phyloP scores from a whole-genome alignment of 2,113 vertebrate genomes.

The Mugil cephalus region DNA sequence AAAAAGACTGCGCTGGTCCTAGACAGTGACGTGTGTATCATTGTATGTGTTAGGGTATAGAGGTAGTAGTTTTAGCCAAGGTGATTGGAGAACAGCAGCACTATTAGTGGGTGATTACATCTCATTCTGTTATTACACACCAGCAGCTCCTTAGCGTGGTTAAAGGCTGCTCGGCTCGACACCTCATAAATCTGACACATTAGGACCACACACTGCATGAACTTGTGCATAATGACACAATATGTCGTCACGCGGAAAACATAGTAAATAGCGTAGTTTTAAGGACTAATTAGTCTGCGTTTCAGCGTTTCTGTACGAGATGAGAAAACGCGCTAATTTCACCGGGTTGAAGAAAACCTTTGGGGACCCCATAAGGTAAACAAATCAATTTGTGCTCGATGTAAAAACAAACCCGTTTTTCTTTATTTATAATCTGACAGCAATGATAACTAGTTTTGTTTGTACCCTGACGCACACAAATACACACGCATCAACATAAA shows the following conservation, averaged over 20 bases:
- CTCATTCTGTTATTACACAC: constrained; percentile 63
- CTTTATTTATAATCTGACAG: constrained; percentile 27
- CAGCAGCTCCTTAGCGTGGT: constrained; percentile 51
- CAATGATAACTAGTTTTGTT: constrained; percentile 48
- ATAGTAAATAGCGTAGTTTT: constrained; percentile 25
- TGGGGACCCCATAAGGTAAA: constrained; percentile 8
- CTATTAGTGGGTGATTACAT: constrained; percentile 73
- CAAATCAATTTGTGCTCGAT: constrained; percentile 9
- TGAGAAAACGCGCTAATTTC: background rate
- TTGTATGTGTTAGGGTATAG: constrained; percentile 30
- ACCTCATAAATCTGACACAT: constrained; percentile 70
- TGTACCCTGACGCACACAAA: constrained; percentile 1
- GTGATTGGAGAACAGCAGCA: constrained; percentile 63
- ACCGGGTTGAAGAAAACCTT: constrained; percentile 2
- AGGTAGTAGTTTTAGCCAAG: constrained; percentile 45
- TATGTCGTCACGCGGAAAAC: constrained; percentile 32
- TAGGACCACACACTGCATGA: constrained; percentile 37
- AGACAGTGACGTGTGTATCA: constrained; percentile 32
- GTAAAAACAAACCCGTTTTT: constrained; percentile 36
- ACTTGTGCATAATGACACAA: constrained; percentile 40
- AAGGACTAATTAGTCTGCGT: constrained; percentile 43
- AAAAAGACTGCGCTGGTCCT: constrained; percentile 32
- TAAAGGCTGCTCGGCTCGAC: constrained; percentile 41
- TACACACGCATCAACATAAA: constrained; percentile 12
- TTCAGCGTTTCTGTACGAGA: background rate